Percentiles rank a stretch among this genome's conserved stretches.
phyloP scores from a whole-genome alignment of 2,888 invertebrate species.

The Abrostola tripartita region DNA sequence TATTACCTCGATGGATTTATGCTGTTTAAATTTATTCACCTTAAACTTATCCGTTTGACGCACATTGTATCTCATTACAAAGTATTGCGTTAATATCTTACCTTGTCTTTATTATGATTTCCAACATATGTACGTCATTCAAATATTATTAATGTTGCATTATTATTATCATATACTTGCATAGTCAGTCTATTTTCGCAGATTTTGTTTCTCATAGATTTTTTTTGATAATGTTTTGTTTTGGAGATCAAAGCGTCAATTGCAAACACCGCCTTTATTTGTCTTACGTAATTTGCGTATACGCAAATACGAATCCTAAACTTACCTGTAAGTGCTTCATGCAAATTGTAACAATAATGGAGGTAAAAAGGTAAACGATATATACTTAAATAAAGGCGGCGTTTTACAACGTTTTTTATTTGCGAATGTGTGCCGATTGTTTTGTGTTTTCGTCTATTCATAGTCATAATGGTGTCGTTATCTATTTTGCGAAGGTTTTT shows the following conservation, averaged over 20 bases:
- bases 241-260: background rate
- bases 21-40: no score
- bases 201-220: background rate
- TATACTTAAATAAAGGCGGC: background rate
- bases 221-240: background rate
- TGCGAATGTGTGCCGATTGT: conserved; percentile 29
- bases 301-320: conserved; percentile 2
- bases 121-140: no score
- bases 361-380: conserved; percentile 13
- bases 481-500: conserved; percentile 20
- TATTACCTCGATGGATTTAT: no score
- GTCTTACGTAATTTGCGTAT: background rate
- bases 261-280: background rate
- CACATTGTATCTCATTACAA: no score
- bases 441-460: conserved; percentile 23
- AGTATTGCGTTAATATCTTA: no score
- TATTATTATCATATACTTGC: no score
- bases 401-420: conserved; percentile 19
- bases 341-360: conserved; percentile 13
- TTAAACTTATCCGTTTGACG: no score
- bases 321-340: conserved; percentile 24
- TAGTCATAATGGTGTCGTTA: conserved; percentile 10
- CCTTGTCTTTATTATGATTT: no score
- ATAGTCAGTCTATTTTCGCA: no score
- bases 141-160: no score